phyloP scores from a whole-genome alignment of 2,797 vertebrate species.

The Amphiprion clarkii region DNA sequence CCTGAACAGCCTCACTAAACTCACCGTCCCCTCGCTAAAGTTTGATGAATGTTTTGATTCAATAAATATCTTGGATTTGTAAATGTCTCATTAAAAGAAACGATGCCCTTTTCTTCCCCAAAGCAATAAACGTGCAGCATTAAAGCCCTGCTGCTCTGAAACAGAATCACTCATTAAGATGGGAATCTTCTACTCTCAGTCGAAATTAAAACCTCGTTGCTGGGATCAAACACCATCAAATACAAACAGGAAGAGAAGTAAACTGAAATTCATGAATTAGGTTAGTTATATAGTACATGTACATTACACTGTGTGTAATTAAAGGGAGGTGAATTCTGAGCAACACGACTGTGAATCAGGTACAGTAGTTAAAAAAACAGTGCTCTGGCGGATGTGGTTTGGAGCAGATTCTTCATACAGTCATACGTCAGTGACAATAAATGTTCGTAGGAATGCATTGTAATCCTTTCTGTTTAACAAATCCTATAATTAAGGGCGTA shows the following conservation, averaged over 20 bases:
- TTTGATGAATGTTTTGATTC: background rate
- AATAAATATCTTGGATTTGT: no score
- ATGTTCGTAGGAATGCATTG: background rate
- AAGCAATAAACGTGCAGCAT: background rate
- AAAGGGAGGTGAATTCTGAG: no score
- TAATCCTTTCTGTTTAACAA: constrained; percentile 27
- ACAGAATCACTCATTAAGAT: background rate
- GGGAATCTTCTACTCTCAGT: background rate
- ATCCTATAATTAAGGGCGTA: constrained; percentile 33
- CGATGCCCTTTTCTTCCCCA: background rate
- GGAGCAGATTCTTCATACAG: background rate
- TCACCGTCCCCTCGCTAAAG: no score
- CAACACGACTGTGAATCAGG: no score
- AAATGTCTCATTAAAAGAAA: background rate
- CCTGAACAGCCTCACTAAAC: no score
- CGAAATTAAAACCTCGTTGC: background rate
- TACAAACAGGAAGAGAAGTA: background rate
- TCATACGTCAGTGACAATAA: background rate
- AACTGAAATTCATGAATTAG: no score
- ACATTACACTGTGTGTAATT: no score
- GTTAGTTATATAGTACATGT: no score
- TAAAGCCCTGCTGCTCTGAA: background rate
- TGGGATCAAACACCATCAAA: background rate
- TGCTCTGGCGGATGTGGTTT: background rate
- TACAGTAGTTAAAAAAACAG: no score